Percentiles rank a stretch among this genome's conserved stretches.
Evolutionary conservation across 2,888 invertebrate genomes (phyloP).

Genomic region (Pollenia amentaria): DNA sequence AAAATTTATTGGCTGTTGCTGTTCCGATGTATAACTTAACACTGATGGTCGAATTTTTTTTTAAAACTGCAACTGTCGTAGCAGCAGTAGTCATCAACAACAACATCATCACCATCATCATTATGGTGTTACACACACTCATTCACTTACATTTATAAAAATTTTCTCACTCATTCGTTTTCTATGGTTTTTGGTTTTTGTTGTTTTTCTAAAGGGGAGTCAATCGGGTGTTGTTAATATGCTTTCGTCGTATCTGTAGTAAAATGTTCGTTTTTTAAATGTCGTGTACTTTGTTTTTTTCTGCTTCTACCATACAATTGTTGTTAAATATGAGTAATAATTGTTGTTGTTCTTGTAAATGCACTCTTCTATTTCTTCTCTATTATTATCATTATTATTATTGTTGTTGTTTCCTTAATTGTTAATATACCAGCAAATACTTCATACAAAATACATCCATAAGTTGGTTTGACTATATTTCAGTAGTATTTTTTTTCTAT

Average conservation of each 20-base stretch:
- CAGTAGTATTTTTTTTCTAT: background rate
- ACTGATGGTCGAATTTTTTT: constrained; percentile 81
- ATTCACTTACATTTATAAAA: background rate
- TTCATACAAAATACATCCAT: too few species aligned
- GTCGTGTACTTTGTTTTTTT: constrained; percentile 41
- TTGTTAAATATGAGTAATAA: constrained; percentile 60
- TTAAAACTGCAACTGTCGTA: constrained; percentile 76
- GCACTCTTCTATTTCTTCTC: constrained; percentile 48
- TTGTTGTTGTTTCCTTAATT: constrained; percentile 3
- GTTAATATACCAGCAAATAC: too few species aligned
- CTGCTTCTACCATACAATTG: constrained; percentile 33
- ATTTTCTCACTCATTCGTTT: constrained; percentile 15
- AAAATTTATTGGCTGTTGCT: constrained; percentile 79
- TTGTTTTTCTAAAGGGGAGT: constrained; percentile 26
- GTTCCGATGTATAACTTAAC: constrained; percentile 85
- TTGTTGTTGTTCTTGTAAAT: constrained; percentile 40
- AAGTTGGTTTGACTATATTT: too few species aligned
- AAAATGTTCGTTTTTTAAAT: constrained; percentile 35
- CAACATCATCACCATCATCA: constrained; percentile 47
- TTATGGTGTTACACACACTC: constrained; percentile 9
- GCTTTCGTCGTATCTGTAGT: constrained; percentile 44
- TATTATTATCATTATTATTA: background rate
- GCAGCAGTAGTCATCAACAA: constrained; percentile 65
- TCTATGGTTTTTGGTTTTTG: too few species aligned
- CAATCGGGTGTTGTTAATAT: constrained; percentile 30